A percentile compares a stretch with the other conserved stretches of the same genome.
These are phyloP conservation scores for Cydia fagiglandana DNA, from an alignment of 1,140 invertebrate species.

Conservation along the genomic window DNA sequence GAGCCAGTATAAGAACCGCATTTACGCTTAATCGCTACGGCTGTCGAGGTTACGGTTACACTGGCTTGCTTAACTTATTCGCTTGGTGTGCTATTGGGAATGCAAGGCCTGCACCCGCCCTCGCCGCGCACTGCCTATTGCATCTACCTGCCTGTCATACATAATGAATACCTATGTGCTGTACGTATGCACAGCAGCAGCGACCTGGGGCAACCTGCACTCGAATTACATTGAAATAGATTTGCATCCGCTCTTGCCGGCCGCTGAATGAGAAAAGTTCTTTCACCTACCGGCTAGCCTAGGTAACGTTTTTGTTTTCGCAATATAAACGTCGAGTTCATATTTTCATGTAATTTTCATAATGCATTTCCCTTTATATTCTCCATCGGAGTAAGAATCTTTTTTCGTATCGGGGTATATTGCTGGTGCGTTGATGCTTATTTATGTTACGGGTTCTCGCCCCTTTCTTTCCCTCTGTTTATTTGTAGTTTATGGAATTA, in stretches of 20 bases:
- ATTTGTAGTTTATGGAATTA: constrained; percentile 31
- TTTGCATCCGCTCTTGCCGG: constrained; percentile 19
- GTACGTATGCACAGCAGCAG: constrained; percentile 35
- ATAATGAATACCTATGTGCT: constrained; percentile 46
- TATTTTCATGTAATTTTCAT: constrained; percentile 3
- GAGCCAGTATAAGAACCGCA: not conserved
- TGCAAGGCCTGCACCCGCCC: constrained; percentile 35
- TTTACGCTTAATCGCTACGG: not conserved
- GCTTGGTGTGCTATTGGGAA: not conserved
- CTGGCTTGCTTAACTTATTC: not conserved
- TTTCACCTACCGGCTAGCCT: not conserved
- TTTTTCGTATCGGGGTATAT: not conserved
- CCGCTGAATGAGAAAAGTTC: constrained; percentile 5
- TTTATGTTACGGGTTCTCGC: constrained; percentile 22
- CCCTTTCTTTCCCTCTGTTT: constrained; percentile 29
- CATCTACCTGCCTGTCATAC: constrained; percentile 58
- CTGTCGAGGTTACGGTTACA: not conserved
- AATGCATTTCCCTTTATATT: constrained; percentile 5
- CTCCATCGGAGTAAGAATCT: not conserved
- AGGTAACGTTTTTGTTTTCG: constrained; percentile 10
- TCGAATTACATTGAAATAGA: constrained; percentile 31
- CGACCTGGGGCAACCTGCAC: constrained; percentile 71
- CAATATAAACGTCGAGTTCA: not conserved
- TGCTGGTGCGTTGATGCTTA: constrained; percentile 16
- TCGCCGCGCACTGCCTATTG: constrained; percentile 40